phyloP scores from a whole-genome alignment of 2,888 invertebrate species.

The Agonopterix alstromeriana region DNA sequence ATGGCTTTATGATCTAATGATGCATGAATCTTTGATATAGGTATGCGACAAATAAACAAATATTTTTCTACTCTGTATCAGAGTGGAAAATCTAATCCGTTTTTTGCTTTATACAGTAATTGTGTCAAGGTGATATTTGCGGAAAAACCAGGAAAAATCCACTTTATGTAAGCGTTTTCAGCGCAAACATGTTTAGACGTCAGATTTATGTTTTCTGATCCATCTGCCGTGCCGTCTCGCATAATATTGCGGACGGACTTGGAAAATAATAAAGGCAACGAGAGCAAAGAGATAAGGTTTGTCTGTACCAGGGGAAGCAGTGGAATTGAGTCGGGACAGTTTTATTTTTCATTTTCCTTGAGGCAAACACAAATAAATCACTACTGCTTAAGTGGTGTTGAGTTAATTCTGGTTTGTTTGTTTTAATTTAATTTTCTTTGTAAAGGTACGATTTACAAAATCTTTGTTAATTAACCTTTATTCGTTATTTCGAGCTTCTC shows the following conservation, averaged over 20 bases:
- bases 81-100: background rate
- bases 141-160: slow-evolving; percentile 24
- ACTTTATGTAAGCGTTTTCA: slow-evolving; percentile 30
- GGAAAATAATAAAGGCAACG: slow-evolving; percentile 65
- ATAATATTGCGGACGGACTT: slow-evolving; percentile 67
- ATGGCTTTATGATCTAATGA: slow-evolving; percentile 19
- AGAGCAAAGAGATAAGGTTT: slow-evolving; percentile 59
- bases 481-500: no score
- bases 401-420: slow-evolving; percentile 30
- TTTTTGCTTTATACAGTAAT: background rate
- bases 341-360: slow-evolving; percentile 61
- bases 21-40: background rate
- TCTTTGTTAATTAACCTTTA: no score
- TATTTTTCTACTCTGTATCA: no score
- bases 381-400: slow-evolving; percentile 37
- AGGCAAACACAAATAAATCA: slow-evolving; percentile 46
- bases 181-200: slow-evolving; percentile 64
- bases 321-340: slow-evolving; percentile 56
- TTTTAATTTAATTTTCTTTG: slow-evolving; percentile 11
- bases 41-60: background rate
- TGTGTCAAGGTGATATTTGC: background rate
- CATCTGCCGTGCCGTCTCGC: slow-evolving; percentile 61
- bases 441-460: no score
- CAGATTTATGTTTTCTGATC: slow-evolving; percentile 71
- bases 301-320: slow-evolving; percentile 48